A percentile compares a stretch with the other conserved stretches of the same genome.
Conservation (phyloP, 2,113 vertebrate species). For the Chlamydotis undulata region DNA sequence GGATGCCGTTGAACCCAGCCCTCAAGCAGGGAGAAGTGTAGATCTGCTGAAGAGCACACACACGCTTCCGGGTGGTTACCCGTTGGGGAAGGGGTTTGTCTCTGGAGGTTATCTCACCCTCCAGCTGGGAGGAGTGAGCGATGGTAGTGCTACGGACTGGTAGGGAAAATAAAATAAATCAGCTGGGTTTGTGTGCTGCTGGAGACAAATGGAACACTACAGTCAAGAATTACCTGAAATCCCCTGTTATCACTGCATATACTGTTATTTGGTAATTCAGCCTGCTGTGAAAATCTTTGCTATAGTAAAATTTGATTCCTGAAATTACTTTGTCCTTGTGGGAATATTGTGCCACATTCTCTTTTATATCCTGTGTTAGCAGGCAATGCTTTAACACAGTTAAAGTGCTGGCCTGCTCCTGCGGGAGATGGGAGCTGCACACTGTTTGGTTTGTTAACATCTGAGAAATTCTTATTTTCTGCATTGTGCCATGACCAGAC, state of each 20-base stretch:
- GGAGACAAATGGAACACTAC: slow-evolving; percentile 22
- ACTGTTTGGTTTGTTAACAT: slow-evolving; percentile 40
- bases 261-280: slow-evolving; percentile 56
- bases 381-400: slow-evolving; percentile 35
- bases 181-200: slow-evolving; percentile 4
- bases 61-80: background rate
- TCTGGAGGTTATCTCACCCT: background rate
- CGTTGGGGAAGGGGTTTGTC: background rate
- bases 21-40: background rate
- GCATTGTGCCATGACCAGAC: slow-evolving; percentile 31
- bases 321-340: slow-evolving; percentile 52
- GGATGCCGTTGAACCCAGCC: background rate
- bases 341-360: slow-evolving; percentile 42
- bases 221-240: slow-evolving; percentile 39
- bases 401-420: slow-evolving; percentile 55
- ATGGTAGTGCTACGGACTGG: background rate
- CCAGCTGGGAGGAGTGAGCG: background rate
- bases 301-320: slow-evolving; percentile 57
- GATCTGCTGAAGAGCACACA: background rate
- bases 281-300: slow-evolving; percentile 55
- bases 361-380: slow-evolving; percentile 56
- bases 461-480: slow-evolving; percentile 40
- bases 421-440: slow-evolving; percentile 37
- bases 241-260: slow-evolving; percentile 25
- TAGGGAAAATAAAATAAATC: slow-evolving; percentile 35